Percentiles rank a stretch among this genome's conserved stretches.
phyloP scores from a whole-genome alignment of 2,797 vertebrate genomes.

The Zalophus californianus region DNA sequence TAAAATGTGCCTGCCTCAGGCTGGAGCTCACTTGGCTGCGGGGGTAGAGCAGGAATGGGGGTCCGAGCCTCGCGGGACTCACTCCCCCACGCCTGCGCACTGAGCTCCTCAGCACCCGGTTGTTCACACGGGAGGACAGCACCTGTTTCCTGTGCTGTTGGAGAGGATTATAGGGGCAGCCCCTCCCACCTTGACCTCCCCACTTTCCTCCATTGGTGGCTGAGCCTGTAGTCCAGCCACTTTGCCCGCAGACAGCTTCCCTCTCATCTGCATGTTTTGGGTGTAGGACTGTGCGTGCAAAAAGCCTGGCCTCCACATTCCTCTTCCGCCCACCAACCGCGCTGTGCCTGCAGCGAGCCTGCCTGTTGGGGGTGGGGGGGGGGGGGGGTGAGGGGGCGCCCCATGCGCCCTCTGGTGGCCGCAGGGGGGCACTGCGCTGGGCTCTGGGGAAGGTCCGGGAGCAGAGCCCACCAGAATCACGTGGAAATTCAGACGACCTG shows the following conservation, averaged over 20 bases:
- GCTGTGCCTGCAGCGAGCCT: neutral
- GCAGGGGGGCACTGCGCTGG: neutral
- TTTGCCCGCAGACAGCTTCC: neutral
- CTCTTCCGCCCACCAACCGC: neutral
- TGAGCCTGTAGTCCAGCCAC: neutral
- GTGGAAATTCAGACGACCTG: neutral
- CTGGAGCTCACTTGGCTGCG: neutral
- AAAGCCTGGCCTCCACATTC: neutral
- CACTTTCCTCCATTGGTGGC: neutral
- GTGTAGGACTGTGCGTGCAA: neutral
- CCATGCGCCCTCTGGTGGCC: conserved; percentile 61
- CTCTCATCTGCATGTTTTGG: neutral
- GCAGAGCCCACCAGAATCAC: neutral
- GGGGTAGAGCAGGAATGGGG: neutral
- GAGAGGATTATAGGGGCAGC: neutral
- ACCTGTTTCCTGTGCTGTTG: neutral
- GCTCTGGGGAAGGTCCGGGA: neutral
- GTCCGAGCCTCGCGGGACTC: neutral
- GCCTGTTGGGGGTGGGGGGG: neutral
- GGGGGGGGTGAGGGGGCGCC: neutral
- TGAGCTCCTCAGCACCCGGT: neutral
- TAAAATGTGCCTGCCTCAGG: neutral
- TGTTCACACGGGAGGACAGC: neutral
- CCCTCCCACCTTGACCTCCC: neutral
- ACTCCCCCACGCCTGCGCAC: neutral